Base-by-base conservation (phyloP, 2,888 invertebrate species). In the Xestia sexstrigata region DNA sequence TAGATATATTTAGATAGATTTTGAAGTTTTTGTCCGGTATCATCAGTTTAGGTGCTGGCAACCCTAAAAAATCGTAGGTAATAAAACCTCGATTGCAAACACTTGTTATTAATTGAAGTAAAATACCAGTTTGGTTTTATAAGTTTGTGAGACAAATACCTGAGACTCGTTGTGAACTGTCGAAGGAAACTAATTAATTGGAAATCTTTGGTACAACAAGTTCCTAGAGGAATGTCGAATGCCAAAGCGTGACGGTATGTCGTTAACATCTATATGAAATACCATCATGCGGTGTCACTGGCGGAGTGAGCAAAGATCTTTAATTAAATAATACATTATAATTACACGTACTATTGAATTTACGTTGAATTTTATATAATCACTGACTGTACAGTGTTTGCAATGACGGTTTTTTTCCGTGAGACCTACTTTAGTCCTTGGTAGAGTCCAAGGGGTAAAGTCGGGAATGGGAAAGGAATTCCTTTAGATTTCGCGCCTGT, bases 251-350 rank as follows among this genome's bases (percentile, higher is more conserved):
- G 66, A 69, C 26, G 83, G 78, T 70, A 85, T 77, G 72, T 80
- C 73, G 73, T 75, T 87, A 78, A 71, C 72, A 83, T 85, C 39
- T 79, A 67, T 77, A 79, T 79, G 70, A 83, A 80, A 85, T 87
- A 69, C 68, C 70, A 68, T 69, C 77, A 69, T 60, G 78, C 52
- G 58, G 17, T 66, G 39, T 49, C 52, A 62, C n/a, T 55, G 49
- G 45, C 20, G 26, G 65, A 66, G 62, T 63, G 52, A 30, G 65
- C 55, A 69, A 82, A 74, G 17, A 72, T 78, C 65, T 58, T 47
- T 69, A 71, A 81, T 85, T 62, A 39, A 76, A 63, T 70, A 35
- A 69, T 66, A 15, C n/a, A 55, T 58, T n/a, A 62, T 71, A 65
- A 73, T 78, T 66, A 45, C 17, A 58, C 13, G 2, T 52, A n/a